These are phyloP conservation scores for Calyptommatus sinebrachiatus DNA, from an alignment of 2,113 vertebrate species.

Conservation along the genomic window DNA sequence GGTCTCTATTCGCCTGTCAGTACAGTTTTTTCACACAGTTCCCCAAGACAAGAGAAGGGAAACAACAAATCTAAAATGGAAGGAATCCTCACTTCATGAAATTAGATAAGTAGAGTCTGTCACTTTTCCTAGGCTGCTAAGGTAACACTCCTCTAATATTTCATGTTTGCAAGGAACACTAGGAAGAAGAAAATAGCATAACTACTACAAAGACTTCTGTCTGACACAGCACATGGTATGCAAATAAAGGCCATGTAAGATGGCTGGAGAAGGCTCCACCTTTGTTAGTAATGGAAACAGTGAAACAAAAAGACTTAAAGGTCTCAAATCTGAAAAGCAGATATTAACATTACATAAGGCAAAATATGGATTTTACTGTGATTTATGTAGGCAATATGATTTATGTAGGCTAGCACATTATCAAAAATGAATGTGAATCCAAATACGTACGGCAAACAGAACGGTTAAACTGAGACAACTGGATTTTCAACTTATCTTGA, in stretches of 20 bases:
- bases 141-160: background rate
- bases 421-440: constrained; percentile 1
- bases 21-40: background rate
- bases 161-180: background rate
- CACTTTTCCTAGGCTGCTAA: background rate
- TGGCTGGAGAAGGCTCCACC: background rate
- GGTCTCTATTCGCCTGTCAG: background rate
- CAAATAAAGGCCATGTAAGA: background rate
- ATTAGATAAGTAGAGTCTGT: background rate
- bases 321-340: background rate
- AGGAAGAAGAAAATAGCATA: background rate
- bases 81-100: background rate
- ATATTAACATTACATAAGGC: background rate
- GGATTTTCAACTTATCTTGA: constrained; percentile 13
- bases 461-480: background rate
- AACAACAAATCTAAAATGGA: background rate
- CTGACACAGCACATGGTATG: background rate
- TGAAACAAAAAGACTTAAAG: background rate
- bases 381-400: constrained; percentile 1
- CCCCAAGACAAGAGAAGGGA: background rate
- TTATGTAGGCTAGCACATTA: background rate
- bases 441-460: background rate
- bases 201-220: background rate
- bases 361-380: background rate
- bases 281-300: background rate